Evolutionary conservation across 2,113 vertebrate genomes (phyloP).

Genomic region (Scatophagus argus): DNA sequence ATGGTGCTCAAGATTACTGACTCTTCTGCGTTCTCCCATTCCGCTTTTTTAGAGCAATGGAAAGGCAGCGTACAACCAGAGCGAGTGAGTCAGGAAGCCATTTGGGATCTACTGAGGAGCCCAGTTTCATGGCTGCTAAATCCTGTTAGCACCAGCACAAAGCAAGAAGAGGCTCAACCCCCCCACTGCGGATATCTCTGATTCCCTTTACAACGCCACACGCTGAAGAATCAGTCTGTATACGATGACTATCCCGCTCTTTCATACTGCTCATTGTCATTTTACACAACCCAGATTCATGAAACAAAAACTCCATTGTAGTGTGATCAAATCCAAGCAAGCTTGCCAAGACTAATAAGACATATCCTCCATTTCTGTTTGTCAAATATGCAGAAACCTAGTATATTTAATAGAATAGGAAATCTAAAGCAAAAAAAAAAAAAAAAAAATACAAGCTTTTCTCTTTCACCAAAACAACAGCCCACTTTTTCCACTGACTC

Average conservation of each 20-base stretch:
- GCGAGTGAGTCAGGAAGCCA: constrained; percentile 71
- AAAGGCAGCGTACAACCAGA: constrained; percentile 38
- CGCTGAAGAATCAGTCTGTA: constrained; percentile 47
- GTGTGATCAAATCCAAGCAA: constrained; percentile 32
- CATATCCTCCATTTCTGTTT: constrained; percentile 33
- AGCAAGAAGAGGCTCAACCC: constrained; percentile 68
- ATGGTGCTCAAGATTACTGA: constrained; percentile 46
- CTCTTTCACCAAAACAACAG: no score
- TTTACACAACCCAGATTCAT: constrained; percentile 59
- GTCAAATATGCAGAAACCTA: constrained; percentile 15
- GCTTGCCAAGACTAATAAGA: constrained; percentile 21
- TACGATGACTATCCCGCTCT: constrained; percentile 47
- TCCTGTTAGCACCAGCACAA: constrained; percentile 78
- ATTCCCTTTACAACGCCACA: constrained; percentile 64
- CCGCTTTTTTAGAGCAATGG: background rate
- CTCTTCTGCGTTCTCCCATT: constrained; percentile 20
- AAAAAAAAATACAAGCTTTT: no score
- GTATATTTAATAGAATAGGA: constrained; percentile 1
- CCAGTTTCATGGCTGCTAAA: constrained; percentile 80
- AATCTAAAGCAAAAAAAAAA: constrained; percentile 8
- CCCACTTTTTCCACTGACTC: constrained; percentile 5
- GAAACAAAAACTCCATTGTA: constrained; percentile 65
- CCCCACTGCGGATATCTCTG: constrained; percentile 68
- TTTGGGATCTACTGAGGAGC: constrained; percentile 66
- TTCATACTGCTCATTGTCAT: constrained; percentile 44